Base-by-base conservation (phyloP, 2,113 vertebrate species). In the Paedocypris sp. region DNA sequence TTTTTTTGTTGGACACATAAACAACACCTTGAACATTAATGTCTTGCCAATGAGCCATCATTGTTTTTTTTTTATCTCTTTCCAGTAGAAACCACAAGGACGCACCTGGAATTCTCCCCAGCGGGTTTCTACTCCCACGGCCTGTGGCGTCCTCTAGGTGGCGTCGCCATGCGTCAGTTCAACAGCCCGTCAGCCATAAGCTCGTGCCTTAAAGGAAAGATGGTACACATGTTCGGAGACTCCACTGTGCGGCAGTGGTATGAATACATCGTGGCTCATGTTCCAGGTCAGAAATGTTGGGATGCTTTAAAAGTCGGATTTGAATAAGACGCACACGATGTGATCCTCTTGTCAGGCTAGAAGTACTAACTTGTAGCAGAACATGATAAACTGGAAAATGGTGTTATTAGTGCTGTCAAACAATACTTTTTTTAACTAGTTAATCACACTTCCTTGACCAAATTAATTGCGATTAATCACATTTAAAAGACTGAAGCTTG, bases 231-330 rank as follows among this genome's bases (percentile, higher is more conserved):
- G 70, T 93, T 90, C 51, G 95, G 95, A 73, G 94, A 98, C 73
- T 98, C 94, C 6, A 99, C 95, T 31, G 86, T 89, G 51, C 86
- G 95, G 28, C 95, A 98, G 57, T 98, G 91, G 92, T 98, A 94
- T 70, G 92, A 97, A 75, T 93, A 95, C 79, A 85, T 98, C 47
- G 88, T 86, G 20, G 39, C 73, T 1, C 80, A 83, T 72, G 80
- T 92, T 60, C 88, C 95, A 84, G 93, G 95, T 97, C 50, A 77
- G 79, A 16, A 4, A 9, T 13, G n/a, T n/a, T n/a, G n/a, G n/a
- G n/a, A n/a, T n/a, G n/a, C n/a, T n/a, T n/a, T n/a, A n/a, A n/a
- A n/a, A n/a, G n/a, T n/a, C n/a, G n/a, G n/a, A n/a, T n/a, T n/a
- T n/a, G n/a, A n/a, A n/a, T n/a, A n/a, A n/a, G n/a, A n/a, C n/a